Base-by-base conservation (phyloP, 1,140 invertebrate species). In the Cecropterus lyciades region DNA sequence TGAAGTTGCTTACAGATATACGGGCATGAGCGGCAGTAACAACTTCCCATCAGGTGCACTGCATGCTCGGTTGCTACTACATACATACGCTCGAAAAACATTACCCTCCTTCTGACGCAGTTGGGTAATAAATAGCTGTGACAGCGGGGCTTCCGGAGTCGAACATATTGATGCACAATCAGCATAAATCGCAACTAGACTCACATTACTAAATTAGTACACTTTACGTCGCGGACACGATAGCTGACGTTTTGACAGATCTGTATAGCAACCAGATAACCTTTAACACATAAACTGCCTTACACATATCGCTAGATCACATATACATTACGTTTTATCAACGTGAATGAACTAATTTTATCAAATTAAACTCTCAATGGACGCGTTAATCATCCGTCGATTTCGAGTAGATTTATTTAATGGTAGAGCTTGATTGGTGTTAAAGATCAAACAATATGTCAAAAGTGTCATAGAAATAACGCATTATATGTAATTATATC, bases 361-460 rank as follows among this genome's bases (percentile, higher is more conserved):
- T 67, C 60, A 46, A 15, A 65, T 30, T 13, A 27, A 67, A 46
- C 65, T 6, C 33, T 66, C 65, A 49, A 65, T 72, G 55, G 57
- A 57, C 20, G 14, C 40, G 52, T 60, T 30, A 57, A 64, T 59
- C 33, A 43, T 51, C n/a, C n/a, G n/a, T n/a, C n/a, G n/a, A n/a
- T n/a, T n/a, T 40, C 48, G 43, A 15, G 48, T 49, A 16, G 53
- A 15, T 20, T 27, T 69, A 69, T 37, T 42, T 42, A 43, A 33
- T 33, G 7, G 53, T 48, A 48, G 42, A 30, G 13, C 46, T 17
- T 70, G 63, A 73, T 70, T 69, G 63, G 59, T 72, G 70, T 59
- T 59, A 73, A 55, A 70, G 72, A 62, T 65, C 72, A 62, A 45
- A 17, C 49, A 73, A 73, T 67, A 73, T 67, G 43, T 63, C 56